A percentile compares a stretch with the other conserved stretches of the same genome.
Evolutionary conservation across 2,113 vertebrate genomes (phyloP).

Genomic region (Neomonachus schauinslandi): DNA sequence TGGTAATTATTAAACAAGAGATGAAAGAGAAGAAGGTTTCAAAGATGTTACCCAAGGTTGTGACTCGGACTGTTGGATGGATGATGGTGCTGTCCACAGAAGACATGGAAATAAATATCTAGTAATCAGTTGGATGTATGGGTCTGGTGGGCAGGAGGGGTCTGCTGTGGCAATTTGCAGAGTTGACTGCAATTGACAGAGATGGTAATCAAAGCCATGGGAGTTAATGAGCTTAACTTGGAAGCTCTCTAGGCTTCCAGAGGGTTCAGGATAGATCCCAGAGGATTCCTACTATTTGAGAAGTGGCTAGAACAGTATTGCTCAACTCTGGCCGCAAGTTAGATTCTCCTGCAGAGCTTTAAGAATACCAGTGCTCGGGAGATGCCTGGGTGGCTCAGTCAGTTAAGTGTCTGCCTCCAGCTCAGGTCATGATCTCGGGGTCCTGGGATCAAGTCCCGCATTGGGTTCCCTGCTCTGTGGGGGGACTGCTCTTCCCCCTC

Average conservation of each 20-base stretch:
- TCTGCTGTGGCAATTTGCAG: neutral
- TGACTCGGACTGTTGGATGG: neutral
- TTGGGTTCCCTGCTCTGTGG: neutral
- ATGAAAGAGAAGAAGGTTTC: neutral
- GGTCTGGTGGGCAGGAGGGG: neutral
- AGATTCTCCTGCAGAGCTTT: neutral
- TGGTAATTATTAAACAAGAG: neutral
- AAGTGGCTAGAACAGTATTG: neutral
- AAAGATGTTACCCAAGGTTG: neutral
- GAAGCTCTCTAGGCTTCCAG: neutral
- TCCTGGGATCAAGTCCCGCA: neutral
- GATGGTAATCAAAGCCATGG: neutral
- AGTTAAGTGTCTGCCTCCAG: neutral
- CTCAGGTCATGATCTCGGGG: neutral
- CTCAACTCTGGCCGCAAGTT: neutral
- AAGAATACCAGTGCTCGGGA: neutral
- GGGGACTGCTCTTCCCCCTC: neutral
- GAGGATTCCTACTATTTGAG: neutral
- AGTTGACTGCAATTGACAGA: neutral
- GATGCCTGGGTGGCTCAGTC: neutral
- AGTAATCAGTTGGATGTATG: neutral
- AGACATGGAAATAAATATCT: neutral
- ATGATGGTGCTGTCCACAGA: neutral
- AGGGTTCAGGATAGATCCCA: neutral
- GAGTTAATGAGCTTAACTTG: neutral